Evolutionary conservation across 2,888 invertebrate species (phyloP).

Genomic region (Eupithecia exiguata): DNA sequence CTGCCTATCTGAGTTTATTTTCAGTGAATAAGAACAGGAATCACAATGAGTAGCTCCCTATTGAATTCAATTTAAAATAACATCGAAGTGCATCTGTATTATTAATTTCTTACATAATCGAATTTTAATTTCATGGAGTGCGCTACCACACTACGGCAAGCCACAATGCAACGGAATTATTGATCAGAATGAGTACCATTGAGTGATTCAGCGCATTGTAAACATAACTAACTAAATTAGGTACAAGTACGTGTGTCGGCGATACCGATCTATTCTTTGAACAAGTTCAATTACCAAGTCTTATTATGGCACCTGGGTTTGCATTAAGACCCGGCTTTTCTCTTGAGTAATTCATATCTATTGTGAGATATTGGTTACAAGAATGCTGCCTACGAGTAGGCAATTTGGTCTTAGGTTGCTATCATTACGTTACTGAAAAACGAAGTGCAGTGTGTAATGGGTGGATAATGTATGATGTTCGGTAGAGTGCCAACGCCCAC

Average conservation of each 20-base stretch:
- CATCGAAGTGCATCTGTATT: background rate
- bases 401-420: background rate
- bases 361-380: slow-evolving; percentile 32
- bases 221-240: slow-evolving; percentile 72
- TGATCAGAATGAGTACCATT: slow-evolving; percentile 45
- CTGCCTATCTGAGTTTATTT: background rate
- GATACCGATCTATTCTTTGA: slow-evolving; percentile 63
- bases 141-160: background rate
- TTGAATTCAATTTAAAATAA: background rate
- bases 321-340: slow-evolving; percentile 55
- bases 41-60: background rate
- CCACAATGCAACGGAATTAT: slow-evolving; percentile 64
- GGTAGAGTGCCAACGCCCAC: background rate
- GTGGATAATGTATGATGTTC: background rate
- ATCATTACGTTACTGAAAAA: slow-evolving; percentile 3
- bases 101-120: background rate
- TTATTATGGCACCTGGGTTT: slow-evolving; percentile 11
- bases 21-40: background rate
- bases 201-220: slow-evolving; percentile 72
- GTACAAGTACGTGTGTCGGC: slow-evolving; percentile 62
- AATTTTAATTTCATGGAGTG: slow-evolving; percentile 3
- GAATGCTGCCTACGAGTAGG: background rate
- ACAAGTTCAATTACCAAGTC: slow-evolving; percentile 57
- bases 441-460: background rate
- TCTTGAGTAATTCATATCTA: slow-evolving; percentile 52